Conservation (phyloP, 1,140 invertebrate genomes). For the Drosophila sulfurigaster region DNA sequence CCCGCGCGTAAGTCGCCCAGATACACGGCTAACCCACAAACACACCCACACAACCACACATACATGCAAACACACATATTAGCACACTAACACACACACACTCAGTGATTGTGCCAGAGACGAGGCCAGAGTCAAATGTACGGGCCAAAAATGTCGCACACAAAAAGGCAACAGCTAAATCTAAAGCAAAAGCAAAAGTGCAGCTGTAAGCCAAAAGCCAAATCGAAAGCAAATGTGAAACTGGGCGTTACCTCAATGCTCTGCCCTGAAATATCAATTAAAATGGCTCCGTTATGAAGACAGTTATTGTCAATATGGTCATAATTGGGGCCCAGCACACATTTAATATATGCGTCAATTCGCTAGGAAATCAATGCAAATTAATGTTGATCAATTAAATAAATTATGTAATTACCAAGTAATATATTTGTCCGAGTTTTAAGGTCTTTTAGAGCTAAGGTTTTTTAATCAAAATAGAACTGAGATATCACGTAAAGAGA, state of each 20-base stretch:
- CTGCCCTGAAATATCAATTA: conserved; percentile 36
- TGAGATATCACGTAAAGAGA: too few species aligned
- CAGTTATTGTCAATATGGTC: conserved; percentile 8
- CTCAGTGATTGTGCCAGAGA: conserved; percentile 18
- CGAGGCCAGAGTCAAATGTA: conserved; percentile 63
- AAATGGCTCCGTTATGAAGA: conserved; percentile 4
- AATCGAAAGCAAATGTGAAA: conserved; percentile 35
- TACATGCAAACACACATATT: conserved; percentile 22
- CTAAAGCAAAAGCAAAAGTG: conserved; percentile 55
- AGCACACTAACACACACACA: conserved; percentile 37
- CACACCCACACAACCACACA: conserved; percentile 21
- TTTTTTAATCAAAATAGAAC: too few species aligned
- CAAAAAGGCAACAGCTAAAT: conserved; percentile 19
- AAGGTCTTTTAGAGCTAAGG: too few species aligned
- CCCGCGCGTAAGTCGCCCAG: conserved; percentile 71
- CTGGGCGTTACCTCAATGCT: conserved; percentile 45
- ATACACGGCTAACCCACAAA: conserved; percentile 47
- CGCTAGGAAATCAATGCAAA: background rate
- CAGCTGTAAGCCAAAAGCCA: conserved; percentile 41
- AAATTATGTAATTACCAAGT: background rate
- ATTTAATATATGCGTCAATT: background rate
- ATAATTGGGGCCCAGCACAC: background rate
- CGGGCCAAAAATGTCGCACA: conserved; percentile 71
- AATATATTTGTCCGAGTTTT: background rate
- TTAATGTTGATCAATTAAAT: background rate